Base-by-base conservation (phyloP, 2,888 invertebrate genomes). In the Tenthredo scrophulariae region DNA sequence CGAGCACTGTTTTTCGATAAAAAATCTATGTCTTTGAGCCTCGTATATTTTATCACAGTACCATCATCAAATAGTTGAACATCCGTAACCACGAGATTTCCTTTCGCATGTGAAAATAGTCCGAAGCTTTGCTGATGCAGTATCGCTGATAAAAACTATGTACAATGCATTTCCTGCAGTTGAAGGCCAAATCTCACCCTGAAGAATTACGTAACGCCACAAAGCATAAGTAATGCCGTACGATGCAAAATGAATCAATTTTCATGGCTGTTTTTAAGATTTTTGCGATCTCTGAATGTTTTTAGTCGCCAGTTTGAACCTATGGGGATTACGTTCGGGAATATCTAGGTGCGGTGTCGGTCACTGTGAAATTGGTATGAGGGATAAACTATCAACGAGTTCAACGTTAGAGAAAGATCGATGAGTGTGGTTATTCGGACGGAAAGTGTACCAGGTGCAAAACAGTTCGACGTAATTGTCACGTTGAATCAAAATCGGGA, bases 401-500 rank as follows among this genome's bases (percentile, higher is more conserved):
- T 29, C 1, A 33, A 26, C 15, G 75, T 29, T 13, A 29, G 29
- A 29, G 46, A n/a, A 54, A 77, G 50, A 50, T 77, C 77, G 77
- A 77, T 77, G 13, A 80, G 22, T 62, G 62, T 22, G 79, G 40
- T 50, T 26, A 40, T 6, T 26, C 33, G 10, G 15, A 40, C 62
- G 40, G 62, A 80, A 62, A 37, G 33, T 40, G 62, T 62, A 80
- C 79, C 77, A 58, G 62, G 62, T 62, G 58, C 79, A 26, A 80
- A 80, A 80, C 79, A 80, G 10, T 40, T 62, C 50, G 62, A 80
- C 62, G 62, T 80, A 80, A 80, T 80, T 80, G 79, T 80, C 40
- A 15, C 58, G 62, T 80, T 80, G 79, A 80, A 80, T 80, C 62
- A 40, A 50, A 62, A 80, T 80, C 58, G 62, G 62, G 40, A 62